Conservation (phyloP, 2,113 vertebrate species). For the Pangasianodon hypophthalmus region DNA sequence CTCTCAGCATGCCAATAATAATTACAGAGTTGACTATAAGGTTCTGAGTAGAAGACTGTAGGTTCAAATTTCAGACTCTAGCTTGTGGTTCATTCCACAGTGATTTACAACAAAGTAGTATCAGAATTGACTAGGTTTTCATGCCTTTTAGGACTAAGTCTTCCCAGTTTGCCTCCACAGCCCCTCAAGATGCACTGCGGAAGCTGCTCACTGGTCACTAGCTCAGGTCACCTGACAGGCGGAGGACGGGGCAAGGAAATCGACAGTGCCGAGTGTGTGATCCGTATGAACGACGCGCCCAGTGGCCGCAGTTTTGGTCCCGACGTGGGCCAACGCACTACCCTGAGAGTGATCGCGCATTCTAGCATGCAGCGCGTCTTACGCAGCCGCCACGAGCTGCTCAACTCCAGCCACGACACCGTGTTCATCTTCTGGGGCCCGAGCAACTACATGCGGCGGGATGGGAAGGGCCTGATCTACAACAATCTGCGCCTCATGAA, state of each 20-base stretch:
- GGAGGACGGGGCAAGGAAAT: slow-evolving; percentile 83
- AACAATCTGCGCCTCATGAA: slow-evolving; percentile 95
- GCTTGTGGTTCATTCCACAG: not conserved
- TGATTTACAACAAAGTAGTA: not conserved
- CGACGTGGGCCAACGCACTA: slow-evolving; percentile 90
- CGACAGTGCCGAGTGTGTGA: slow-evolving; percentile 89
- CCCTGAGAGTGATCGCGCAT: slow-evolving; percentile 92
- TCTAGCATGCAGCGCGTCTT: slow-evolving; percentile 95
- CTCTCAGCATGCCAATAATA: not conserved
- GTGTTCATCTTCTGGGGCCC: slow-evolving; percentile 99
- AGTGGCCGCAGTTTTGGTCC: slow-evolving; percentile 75
- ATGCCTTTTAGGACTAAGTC: not conserved
- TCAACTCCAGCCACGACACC: slow-evolving; percentile 89
- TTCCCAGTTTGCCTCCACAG: slow-evolving; percentile 63
- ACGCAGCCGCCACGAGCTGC: slow-evolving; percentile 85
- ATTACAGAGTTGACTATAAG: not conserved
- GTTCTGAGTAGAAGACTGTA: not conserved
- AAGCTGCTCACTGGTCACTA: slow-evolving; percentile 91
- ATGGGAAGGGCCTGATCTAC: slow-evolving; percentile 93
- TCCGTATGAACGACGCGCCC: slow-evolving; percentile 96
- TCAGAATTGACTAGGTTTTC: not conserved
- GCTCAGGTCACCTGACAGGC: slow-evolving; percentile 89
- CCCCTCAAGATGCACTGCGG: slow-evolving; percentile 92
- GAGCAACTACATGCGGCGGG: slow-evolving; percentile 94
- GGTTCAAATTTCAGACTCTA: not conserved